Conservation (phyloP, 2,113 vertebrate genomes). For the Coryphaenoides rupestris region DNA sequence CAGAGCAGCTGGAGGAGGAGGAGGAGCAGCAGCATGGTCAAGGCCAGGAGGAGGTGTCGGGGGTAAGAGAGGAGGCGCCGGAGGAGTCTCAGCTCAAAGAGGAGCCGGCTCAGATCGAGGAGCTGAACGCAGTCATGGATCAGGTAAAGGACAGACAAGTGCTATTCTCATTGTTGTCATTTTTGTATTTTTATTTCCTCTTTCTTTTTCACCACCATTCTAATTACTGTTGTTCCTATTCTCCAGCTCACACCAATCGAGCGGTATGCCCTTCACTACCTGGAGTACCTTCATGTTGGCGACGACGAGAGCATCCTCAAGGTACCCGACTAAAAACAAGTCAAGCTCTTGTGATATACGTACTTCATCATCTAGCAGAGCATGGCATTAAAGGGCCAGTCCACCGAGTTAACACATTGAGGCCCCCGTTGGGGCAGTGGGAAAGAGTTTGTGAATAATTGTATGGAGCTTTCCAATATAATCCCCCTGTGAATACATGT, state of each 20-base stretch:
- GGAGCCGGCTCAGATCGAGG: conserved; percentile 79
- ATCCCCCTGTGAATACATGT: too few species aligned
- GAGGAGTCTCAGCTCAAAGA: conserved; percentile 51
- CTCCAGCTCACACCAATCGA: conserved; percentile 91
- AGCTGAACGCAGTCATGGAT: conserved; percentile 84
- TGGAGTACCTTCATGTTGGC: conserved; percentile 81
- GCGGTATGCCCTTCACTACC: conserved; percentile 88
- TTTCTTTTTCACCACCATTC: too few species aligned
- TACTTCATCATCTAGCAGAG: too few species aligned
- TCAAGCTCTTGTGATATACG: too few species aligned
- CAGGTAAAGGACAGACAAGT: conserved; percentile 70
- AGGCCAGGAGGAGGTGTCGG: conserved; percentile 33
- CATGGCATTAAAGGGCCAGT: too few species aligned
- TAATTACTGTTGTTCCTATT: conserved; percentile 1
- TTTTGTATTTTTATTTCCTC: not conserved
- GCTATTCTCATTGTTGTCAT: not conserved
- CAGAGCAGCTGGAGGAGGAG: conserved; percentile 25
- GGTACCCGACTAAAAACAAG: conserved; percentile 53
- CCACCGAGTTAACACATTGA: too few species aligned
- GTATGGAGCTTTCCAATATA: too few species aligned
- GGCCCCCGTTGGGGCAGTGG: too few species aligned
- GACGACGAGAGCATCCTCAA: conserved; percentile 64
- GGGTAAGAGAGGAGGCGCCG: conserved; percentile 38
- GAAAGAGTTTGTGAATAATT: too few species aligned
- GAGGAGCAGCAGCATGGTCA: conserved; percentile 29